Evolutionary conservation across 2,888 invertebrate species (phyloP).

Genomic region (Morpho deidamia): DNA sequence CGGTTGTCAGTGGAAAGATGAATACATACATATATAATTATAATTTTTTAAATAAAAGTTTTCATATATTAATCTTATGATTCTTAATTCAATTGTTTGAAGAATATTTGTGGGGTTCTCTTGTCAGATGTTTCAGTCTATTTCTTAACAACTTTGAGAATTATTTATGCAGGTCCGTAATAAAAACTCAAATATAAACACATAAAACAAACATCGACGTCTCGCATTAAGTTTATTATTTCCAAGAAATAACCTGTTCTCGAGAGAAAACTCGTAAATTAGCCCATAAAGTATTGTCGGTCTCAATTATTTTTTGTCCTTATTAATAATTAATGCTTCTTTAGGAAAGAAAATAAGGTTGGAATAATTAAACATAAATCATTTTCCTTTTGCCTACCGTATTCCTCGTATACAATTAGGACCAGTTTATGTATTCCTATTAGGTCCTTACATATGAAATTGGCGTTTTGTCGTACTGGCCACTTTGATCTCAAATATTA

Average conservation of each 20-base stretch:
- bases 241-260: slow-evolving; percentile 48
- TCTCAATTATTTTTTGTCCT: slow-evolving; percentile 62
- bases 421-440: too few relatives aligned
- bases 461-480: too few relatives aligned
- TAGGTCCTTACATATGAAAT: too few relatives aligned
- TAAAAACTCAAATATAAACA: slow-evolving; percentile 45
- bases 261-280: slow-evolving; percentile 56
- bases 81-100: background rate
- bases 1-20: too few relatives aligned
- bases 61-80: too few relatives aligned
- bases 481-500: too few relatives aligned
- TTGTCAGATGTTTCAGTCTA: background rate
- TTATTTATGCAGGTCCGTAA: slow-evolving; percentile 47
- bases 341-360: slow-evolving; percentile 2
- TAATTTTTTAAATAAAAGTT: too few relatives aligned
- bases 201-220: slow-evolving; percentile 51
- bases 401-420: too few relatives aligned
- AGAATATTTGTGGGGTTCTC: background rate
- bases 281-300: slow-evolving; percentile 53
- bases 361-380: too few relatives aligned
- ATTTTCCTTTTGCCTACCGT: too few relatives aligned
- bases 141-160: slow-evolving; percentile 7
- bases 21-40: too few relatives aligned
- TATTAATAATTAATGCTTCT: slow-evolving; percentile 57
- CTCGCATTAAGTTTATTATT: slow-evolving; percentile 49